Base-by-base conservation (phyloP, 2,888 invertebrate species). In the Bombylius major region DNA sequence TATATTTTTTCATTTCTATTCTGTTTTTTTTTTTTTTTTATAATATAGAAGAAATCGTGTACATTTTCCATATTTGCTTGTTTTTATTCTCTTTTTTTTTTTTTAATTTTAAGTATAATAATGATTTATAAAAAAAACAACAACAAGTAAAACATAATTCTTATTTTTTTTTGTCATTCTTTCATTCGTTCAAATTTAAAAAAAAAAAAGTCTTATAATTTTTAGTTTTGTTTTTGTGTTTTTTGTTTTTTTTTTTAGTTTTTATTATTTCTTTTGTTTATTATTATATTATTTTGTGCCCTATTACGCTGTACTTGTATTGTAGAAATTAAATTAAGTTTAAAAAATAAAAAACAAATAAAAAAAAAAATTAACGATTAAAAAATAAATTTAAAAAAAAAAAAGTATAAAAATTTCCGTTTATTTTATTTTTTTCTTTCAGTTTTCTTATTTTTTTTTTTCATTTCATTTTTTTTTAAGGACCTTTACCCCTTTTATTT, bases 221-320 rank as follows among this genome's bases (percentile, higher is more conserved):
- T 33, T 12, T 42, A 46, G 6, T 49, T 39, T 51, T 33, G 42
- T 23, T 51, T 51, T 33, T 51, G 32, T 44, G 13, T 50, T 46
- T 53, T 34, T 13, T 53, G 11, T 46, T 50, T 36, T 50, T 49
- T 57, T 46, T 51, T 39, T 55, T 51, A 44, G 11, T 57, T 51
- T 34, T 47, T 48, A 54, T 53, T 33, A 53, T 53, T 42, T 13
- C 39, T 45, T 54, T 50, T 32, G 9, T 23, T 47, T 47, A 47
- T 23, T 47, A 42, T 50, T 33, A 39, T 55, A 50, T 51, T 48
- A 54, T 70, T 66, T 71, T 71, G 70, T 69, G 70, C 71, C 71
- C 72, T 71, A 70, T 8, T 42, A 42, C 71, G 72, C 71, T 72
- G 72, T 71, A 71, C 70, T 72, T 71, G 72, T 71, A 72, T 71